Evolutionary conservation across 2,113 vertebrate genomes (phyloP).

Genomic region (Zapus hudsonius): DNA sequence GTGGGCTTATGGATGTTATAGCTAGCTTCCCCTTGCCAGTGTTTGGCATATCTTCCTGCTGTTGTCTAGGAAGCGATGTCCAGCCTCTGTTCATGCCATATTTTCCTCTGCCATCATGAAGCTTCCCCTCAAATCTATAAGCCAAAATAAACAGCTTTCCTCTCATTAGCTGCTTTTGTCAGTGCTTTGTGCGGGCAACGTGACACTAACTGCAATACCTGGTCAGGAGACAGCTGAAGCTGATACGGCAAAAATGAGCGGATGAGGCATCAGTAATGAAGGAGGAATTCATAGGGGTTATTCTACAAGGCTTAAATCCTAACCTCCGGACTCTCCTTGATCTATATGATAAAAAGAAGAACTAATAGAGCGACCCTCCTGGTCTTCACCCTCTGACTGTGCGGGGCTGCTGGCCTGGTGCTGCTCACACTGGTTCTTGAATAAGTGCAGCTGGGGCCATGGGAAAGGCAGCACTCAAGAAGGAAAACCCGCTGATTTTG

Average conservation of each 20-base stretch:
- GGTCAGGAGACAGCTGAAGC: neutral
- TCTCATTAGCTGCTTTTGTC: too few relatives aligned
- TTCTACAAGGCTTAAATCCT: neutral
- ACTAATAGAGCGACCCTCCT: neutral
- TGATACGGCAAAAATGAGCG: neutral
- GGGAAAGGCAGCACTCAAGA: neutral
- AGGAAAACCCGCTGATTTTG: neutral
- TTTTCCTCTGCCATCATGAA: too few relatives aligned
- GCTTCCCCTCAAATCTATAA: too few relatives aligned
- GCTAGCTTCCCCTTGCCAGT: too few relatives aligned
- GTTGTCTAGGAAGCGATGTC: too few relatives aligned
- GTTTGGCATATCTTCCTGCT: too few relatives aligned
- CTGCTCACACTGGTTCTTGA: too few relatives aligned
- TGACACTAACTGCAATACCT: too few relatives aligned
- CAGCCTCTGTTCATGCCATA: too few relatives aligned
- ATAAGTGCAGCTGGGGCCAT: neutral
- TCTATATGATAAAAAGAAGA: neutral
- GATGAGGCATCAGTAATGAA: neutral
- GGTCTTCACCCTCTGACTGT: neutral
- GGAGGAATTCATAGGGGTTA: neutral
- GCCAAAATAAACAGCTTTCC: too few relatives aligned
- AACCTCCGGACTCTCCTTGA: neutral
- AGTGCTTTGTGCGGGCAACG: too few relatives aligned
- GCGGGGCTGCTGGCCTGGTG: neutral
- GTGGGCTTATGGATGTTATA: too few relatives aligned